phyloP scores from a whole-genome alignment of 2,888 invertebrate genomes.

The Harpagoxenus sublaevis region DNA sequence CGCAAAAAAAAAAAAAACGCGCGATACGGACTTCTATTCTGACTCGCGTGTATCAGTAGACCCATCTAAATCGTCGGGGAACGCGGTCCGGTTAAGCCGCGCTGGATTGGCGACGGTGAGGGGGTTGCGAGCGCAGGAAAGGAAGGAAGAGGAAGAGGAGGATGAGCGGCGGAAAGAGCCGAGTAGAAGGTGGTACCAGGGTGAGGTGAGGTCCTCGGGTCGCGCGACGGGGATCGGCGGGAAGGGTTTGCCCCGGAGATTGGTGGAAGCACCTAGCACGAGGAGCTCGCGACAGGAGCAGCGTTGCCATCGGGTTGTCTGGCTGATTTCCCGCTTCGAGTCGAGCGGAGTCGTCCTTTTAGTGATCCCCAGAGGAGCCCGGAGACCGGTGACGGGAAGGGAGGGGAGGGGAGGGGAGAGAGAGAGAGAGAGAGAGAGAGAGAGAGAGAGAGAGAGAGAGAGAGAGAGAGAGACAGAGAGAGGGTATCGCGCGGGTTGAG shows the following conservation, averaged over 20 bases:
- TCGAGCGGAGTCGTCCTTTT: slow-evolving; percentile 75
- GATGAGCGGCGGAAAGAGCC: slow-evolving; percentile 16
- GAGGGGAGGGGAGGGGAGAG: too few relatives aligned
- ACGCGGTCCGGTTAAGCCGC: slow-evolving; percentile 48
- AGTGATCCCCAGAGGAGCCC: slow-evolving; percentile 73
- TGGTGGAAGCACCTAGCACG: slow-evolving; percentile 55
- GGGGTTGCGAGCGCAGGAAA: slow-evolving; percentile 20
- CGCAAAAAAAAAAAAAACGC: slow-evolving; percentile 37
- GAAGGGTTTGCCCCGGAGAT: slow-evolving; percentile 34
- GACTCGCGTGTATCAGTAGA: slow-evolving; percentile 49
- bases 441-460: slow-evolving; percentile 16
- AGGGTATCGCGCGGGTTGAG: slow-evolving; percentile 70
- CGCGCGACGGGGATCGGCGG: slow-evolving; percentile 33
- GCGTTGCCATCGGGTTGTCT: slow-evolving; percentile 80
- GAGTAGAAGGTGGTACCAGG: slow-evolving; percentile 34
- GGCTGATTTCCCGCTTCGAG: slow-evolving; percentile 78
- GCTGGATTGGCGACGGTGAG: slow-evolving; percentile 44
- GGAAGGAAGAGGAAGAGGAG: slow-evolving; percentile 29
- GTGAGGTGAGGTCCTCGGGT: slow-evolving; percentile 38
- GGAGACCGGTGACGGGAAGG: slow-evolving; percentile 47
- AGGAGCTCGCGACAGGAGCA: slow-evolving; percentile 76
- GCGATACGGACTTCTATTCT: slow-evolving; percentile 41
- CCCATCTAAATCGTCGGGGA: slow-evolving; percentile 57
- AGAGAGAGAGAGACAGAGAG: slow-evolving; percentile 48
- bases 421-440: too few relatives aligned